Percentiles rank a stretch among this genome's conserved stretches.
Conservation (phyloP, 2,113 vertebrate genomes). For the Hemiprocne comata region DNA sequence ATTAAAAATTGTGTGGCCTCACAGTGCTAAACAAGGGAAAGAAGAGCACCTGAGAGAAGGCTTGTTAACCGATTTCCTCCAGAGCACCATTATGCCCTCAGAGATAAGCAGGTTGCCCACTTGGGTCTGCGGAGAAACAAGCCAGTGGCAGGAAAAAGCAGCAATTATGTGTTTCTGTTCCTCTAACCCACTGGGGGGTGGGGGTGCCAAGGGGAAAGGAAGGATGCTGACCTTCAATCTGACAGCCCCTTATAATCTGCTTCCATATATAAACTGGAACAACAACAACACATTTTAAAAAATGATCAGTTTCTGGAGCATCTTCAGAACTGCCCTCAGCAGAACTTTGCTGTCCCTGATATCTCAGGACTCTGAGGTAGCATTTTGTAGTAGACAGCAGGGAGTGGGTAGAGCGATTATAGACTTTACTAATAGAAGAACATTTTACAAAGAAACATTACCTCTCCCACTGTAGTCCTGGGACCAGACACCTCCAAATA, state of each 20-base stretch:
- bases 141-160: rapidly evolving
- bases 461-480: background rate
- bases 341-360: background rate
- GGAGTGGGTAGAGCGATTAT: background rate
- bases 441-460: background rate
- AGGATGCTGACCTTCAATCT: background rate
- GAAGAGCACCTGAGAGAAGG: background rate
- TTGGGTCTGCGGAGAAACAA: background rate
- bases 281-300: background rate
- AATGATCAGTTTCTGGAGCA: background rate
- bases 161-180: background rate
- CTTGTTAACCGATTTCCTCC: background rate
- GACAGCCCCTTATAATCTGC: background rate
- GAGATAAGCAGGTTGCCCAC: background rate
- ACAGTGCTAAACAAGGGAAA: background rate
- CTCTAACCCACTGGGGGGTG: background rate
- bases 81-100: background rate
- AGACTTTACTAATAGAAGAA: background rate
- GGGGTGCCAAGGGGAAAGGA: background rate
- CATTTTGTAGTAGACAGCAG: background rate
- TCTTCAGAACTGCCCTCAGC: background rate
- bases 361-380: background rate
- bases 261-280: background rate
- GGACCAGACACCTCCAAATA: background rate
- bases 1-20: background rate